Evolutionary conservation across 2,113 vertebrate genomes (phyloP), one percentile per base, ranked within the genome.

Genomic region (Mormyrus lacerda): DNA sequence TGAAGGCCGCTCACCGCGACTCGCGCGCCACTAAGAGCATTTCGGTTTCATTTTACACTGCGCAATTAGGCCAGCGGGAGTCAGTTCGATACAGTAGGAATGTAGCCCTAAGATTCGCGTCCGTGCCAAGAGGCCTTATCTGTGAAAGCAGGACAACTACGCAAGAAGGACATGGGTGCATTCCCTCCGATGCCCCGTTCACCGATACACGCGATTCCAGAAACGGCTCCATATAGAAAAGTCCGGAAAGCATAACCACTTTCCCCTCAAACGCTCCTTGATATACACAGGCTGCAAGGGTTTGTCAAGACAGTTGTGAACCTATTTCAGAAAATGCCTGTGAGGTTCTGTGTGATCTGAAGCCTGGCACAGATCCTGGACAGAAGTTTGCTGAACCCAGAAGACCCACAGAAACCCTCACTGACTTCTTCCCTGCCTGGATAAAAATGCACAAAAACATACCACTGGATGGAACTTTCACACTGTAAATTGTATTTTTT

Each of bases 1-100:
- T 55, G 85, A 55, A 47, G n/a, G 50, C 50, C 15, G 27, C 50
- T 84, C 47, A 39, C 85, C 15, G 3, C 50, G 10, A 53, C n/a
- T 53, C 27, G 31, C 83, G 11, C 48, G 4, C n/a, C 83, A 31
- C n/a, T 85, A 85, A 85, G 83, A 27, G 83, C 83, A 53, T 53
- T 87, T 55, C 3, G 47, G 85, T 53, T 87, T 87, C 47, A 55
- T 87, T 87, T 87, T 87, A 87, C 85, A 51, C n/a, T 53, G 47
- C 55, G 48, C 85, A 55, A 87, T 87, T 87, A 35, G 27, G 27
- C 50, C 47, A 50, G 50, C 50, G 21, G 10, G 27, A 53, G n/a
- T 39, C 85, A 53, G 15, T 55, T 39, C 15, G 11, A 50, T 31
- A 47, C 13, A 53, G n/a, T 19, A 35, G 15, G 27, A 27, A 87